Base-by-base conservation (phyloP, 2,888 invertebrate species). In the Eurois occulta region DNA sequence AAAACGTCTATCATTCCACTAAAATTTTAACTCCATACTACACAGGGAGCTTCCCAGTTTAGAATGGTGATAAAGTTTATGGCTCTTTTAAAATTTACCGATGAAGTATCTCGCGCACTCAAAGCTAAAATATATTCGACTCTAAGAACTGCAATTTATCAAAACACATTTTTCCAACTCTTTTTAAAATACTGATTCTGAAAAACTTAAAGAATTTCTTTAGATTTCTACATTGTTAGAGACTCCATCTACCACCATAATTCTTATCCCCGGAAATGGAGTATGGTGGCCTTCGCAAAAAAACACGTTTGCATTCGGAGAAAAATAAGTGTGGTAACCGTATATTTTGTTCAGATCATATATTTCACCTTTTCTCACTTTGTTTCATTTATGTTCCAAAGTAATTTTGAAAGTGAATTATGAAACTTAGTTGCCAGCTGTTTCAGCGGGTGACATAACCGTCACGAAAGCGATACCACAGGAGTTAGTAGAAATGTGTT, bases 71-170 rank as follows among this genome's bases (percentile, higher is more conserved):
- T 69, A 65, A 55, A 85, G 13, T 69, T 72, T 72, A 83, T 58
- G 69, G 58, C 48, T 85, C 81, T 81, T 83, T 75, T 76, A 62
- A 85, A 76, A 72, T 80, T 73, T 70, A n/a, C 72, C 72, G 58
- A 71, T 72, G 81, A 81, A 81, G 16, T 77, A 81, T 71, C 81
- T 66, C 41, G 70, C 64, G 32, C 82, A 65, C 60, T 80, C 64
- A 67, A 58, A 67, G 46, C 86, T 83, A 77, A 77, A 82, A 83
- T 86, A 75, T 67, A 83, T 78, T 78, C 46, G 48, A 72, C 64
- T 85, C 32, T 52, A 83, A 78, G 72, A 84, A 84, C 84, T 75
- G 72, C 78, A 75, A 78, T 75, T 83, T 83, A 71, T 83, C 84
- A 78, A 68, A 84, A 78, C 60, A 72, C 38, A 71, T 71, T 75